phyloP scores from a whole-genome alignment of 2,888 invertebrate genomes.

The Limnephilus lunatus region DNA sequence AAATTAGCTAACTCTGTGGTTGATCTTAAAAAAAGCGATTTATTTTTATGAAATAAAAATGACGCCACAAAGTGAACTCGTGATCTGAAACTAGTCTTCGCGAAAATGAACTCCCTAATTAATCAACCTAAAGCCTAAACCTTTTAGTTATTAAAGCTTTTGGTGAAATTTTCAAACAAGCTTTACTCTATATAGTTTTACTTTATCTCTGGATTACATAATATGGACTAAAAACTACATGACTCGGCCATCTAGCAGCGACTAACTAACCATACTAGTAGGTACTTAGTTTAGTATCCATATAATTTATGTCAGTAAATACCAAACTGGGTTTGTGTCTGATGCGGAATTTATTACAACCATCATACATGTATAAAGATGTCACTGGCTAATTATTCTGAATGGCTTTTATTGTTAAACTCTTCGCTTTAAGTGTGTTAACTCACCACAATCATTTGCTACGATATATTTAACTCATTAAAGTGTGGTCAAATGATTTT shows the following conservation, averaged over 20 bases:
- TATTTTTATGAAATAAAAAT: too few relatives aligned
- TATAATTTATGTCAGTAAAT: not conserved
- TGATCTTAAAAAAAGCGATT: not conserved
- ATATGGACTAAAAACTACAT: not conserved
- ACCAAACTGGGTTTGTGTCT: not conserved
- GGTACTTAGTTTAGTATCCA: not conserved
- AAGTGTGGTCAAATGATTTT: not conserved
- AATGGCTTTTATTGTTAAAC: conserved; percentile 37
- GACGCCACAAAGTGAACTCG: too few relatives aligned
- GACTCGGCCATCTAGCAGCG: not conserved
- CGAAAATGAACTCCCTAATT: not conserved
- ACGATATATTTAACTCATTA: not conserved
- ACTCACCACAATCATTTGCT: not conserved
- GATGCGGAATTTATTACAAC: conserved; percentile 27
- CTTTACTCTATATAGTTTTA: not conserved
- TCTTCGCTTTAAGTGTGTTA: not conserved
- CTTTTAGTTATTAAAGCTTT: not conserved
- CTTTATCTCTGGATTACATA: not conserved
- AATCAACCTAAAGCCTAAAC: not conserved
- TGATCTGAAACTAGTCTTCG: not conserved
- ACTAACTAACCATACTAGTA: not conserved
- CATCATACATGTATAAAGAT: conserved; percentile 9
- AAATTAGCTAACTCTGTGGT: not conserved
- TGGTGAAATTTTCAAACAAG: not conserved
- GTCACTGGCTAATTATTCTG: conserved; percentile 19